phyloP scores from a whole-genome alignment of 2,888 invertebrate genomes.

The Drosophila mulleri region DNA sequence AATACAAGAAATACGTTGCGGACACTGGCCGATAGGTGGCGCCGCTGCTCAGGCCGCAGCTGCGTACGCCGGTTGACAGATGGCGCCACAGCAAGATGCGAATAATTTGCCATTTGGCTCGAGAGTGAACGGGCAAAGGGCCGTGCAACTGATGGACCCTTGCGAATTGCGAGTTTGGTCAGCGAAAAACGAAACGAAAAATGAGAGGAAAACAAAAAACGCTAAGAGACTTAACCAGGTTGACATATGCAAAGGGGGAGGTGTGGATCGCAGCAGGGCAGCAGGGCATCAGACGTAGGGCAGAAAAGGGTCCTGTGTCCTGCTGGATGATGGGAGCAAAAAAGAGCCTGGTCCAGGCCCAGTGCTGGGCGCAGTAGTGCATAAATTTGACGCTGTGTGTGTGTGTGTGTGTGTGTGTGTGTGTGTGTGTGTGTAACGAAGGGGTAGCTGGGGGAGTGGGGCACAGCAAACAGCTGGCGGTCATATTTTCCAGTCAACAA shows the following conservation, averaged over 20 bases:
- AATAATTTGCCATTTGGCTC: slow-evolving; percentile 2
- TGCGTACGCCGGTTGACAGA: slow-evolving; percentile 31
- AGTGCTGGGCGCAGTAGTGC: slow-evolving; percentile 35
- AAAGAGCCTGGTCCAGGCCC: slow-evolving; percentile 8
- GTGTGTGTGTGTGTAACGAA: slow-evolving; percentile 4
- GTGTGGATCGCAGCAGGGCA: neutral
- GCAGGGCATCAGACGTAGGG: no score
- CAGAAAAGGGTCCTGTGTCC: neutral
- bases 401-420: slow-evolving; percentile 1
- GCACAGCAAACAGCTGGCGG: slow-evolving; percentile 79
- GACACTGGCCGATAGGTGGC: slow-evolving; percentile 58
- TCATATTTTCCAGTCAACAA: slow-evolving; percentile 80
- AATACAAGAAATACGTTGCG: slow-evolving; percentile 41
- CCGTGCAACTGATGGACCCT: neutral
- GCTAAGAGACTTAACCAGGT: slow-evolving; percentile 40
- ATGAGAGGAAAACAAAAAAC: neutral
- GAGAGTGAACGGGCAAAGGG: neutral
- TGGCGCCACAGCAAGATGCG: slow-evolving; percentile 53
- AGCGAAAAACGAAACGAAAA: slow-evolving; percentile 19
- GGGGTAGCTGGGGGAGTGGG: slow-evolving; percentile 1
- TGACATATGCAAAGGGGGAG: slow-evolving; percentile 29
- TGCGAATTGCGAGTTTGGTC: slow-evolving; percentile 18
- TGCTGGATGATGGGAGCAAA: neutral
- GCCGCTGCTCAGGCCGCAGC: slow-evolving; percentile 15
- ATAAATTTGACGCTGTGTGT: slow-evolving; percentile 55